Base-by-base conservation (phyloP, 2,113 vertebrate species). In the Aplodontia rufa region DNA sequence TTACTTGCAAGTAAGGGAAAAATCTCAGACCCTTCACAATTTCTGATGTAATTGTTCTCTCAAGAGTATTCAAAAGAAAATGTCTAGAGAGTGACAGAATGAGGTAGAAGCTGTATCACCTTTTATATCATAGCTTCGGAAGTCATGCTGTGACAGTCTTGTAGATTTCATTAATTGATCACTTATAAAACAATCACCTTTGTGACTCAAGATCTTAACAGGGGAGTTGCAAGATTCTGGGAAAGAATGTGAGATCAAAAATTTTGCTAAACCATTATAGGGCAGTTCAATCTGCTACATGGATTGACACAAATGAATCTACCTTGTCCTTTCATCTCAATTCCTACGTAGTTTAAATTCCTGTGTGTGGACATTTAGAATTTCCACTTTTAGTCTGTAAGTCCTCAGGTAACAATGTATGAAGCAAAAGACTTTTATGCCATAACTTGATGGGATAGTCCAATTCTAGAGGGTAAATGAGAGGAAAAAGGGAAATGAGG, bases 41-140 rank as follows among this genome's bases (percentile, higher is more conserved):
- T 91, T 53, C 71, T 75, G 20, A 53, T 37, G 53, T 42, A 90
- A 90, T 14, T 51, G 9, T 95, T 83, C 83, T 22, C 47, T 60
- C n/a, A 42, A 26, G 40, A 96, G 91, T 80, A 60, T 85, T 96
- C 68, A 74, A 79, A 92, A 93, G 66, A 10, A 45, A 42, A 11
- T 96, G 9, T 91, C 24, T 80, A 24, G 42, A 42, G 42, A 60
- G 47, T 64, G 53, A 80, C 8, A 26, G 0, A 62, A 58, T 17
- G 28, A 90, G 35, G 28, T 37, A 4, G 35, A 84, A 74, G 8
- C 16, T 35, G 1, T 55, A 35, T 84, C 35, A 72, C 24, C 64
- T 74, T 93, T 93, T 49, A 42, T 74, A n/a, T 58, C 10, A 19
- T 10, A 49, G 20, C 9, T 1, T 75, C 42, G 71, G 55, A 79